A percentile compares a stretch with the other conserved stretches of the same genome.
Conservation (phyloP, 2,113 vertebrate genomes). For the Sakesphorus luctuosus region DNA sequence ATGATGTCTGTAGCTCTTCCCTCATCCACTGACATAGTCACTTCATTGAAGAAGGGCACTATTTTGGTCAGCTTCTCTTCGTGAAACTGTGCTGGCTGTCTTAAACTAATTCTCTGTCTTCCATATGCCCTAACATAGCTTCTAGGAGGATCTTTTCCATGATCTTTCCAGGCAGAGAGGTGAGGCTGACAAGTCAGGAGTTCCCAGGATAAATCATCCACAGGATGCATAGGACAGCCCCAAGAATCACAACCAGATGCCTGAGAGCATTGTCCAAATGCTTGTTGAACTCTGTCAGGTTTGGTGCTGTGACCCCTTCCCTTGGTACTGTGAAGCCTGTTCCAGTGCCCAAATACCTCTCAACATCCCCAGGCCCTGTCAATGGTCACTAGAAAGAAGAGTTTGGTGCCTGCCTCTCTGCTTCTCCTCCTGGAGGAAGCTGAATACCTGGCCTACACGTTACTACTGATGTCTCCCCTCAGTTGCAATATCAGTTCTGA, state of each 20-base stretch:
- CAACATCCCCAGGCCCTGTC: neutral
- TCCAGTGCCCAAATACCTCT: neutral
- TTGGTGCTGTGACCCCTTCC: neutral
- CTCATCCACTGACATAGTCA: neutral
- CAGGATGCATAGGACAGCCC: neutral
- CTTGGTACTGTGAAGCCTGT: neutral
- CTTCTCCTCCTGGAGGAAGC: neutral
- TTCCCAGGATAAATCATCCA: neutral
- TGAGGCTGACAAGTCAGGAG: neutral
- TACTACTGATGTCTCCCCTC: neutral
- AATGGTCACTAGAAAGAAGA: neutral
- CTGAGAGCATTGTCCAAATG: neutral
- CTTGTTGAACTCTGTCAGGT: neutral
- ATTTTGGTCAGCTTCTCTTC: neutral
- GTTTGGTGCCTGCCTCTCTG: accelerated
- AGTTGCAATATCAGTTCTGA: neutral
- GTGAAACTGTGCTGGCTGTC: neutral
- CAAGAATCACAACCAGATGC: neutral
- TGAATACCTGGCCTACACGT: neutral
- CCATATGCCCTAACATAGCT: neutral
- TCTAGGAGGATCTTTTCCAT: neutral
- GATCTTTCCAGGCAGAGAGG: neutral
- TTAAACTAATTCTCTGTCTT: neutral
- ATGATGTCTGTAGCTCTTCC: neutral
- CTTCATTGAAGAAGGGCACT: too few species aligned